Base-by-base conservation (phyloP, 2,113 vertebrate genomes). In the Falcunculus frontatus region DNA sequence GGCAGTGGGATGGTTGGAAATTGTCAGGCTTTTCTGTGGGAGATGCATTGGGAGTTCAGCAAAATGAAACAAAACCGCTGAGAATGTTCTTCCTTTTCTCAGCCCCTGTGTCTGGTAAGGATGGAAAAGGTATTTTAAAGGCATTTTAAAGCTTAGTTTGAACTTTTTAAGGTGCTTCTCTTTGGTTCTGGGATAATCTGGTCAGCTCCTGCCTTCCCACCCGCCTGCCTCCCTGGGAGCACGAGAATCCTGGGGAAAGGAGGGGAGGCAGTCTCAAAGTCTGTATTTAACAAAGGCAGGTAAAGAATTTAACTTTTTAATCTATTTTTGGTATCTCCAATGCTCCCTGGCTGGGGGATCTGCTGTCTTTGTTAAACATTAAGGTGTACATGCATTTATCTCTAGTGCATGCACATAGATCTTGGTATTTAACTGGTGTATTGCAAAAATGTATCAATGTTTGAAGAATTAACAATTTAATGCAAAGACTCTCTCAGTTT, bases 261-360 rank as follows among this genome's bases (percentile, higher is more conserved):
- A 72, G 73, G 57, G 77, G 63, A 85, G 84, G 67, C 57, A 11
- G 0, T 37, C 74, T 91, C 74, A 65, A 53, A 88, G 78, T 88
- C 87, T 89, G 50, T 90, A 82, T 82, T 94, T 91, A 95, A 95
- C 75, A 93, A 82, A 91, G 95, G 82, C 96, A 90, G 95, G 94
- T 75, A 21, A 87, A 95, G 92, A 89, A 75, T 72, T 55, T 42
- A 87, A 67, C 79, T 95, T 91, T 86, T 80, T 93, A 79, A 84
- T 94, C 10, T 87, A 60, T 90, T 93, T 91, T 91, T 90, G 89
- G 85, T 89, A 81, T 90, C 89, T 91, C 84, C 18, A 70, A 52
- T 32, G 62, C 59, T 95, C 89, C 68, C 57, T 72, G 65, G 22
- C 63, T 35, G 39, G 90, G 93, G 53, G 93, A 46, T 84, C 87